These are phyloP conservation scores for Noturus placidus DNA, from an alignment of 2,113 vertebrate species.

Conservation along the genomic window DNA sequence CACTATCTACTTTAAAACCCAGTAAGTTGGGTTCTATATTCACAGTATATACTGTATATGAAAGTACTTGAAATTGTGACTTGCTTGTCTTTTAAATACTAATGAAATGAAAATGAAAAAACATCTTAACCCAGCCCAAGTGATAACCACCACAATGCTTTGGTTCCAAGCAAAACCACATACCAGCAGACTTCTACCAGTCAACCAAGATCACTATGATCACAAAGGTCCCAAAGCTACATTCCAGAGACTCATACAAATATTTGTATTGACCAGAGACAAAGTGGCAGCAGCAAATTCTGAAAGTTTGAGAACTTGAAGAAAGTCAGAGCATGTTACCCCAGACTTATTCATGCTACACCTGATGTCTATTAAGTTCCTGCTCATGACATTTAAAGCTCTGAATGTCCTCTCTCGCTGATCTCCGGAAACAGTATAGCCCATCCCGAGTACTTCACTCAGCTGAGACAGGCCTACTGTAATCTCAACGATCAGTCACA, in stretches of 20 bases:
- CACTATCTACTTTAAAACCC: not conserved
- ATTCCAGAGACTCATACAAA: not conserved
- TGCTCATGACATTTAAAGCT: constrained; percentile 12
- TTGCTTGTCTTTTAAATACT: not conserved
- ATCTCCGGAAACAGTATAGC: constrained; percentile 16
- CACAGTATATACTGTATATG: not conserved
- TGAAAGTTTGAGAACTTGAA: not conserved
- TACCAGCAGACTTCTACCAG: not conserved
- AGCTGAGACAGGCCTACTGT: not conserved
- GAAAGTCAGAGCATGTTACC: not conserved
- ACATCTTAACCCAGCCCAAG: not conserved
- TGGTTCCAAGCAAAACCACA: not conserved
- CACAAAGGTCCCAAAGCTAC: not conserved
- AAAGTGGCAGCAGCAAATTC: not conserved
- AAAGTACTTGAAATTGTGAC: not conserved
- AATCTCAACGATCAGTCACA: not conserved
- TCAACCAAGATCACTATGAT: not conserved
- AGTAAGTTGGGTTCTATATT: not conserved
- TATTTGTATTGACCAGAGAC: not conserved
- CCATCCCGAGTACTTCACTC: constrained; percentile 1
- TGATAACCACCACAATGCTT: not conserved
- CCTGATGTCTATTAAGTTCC: constrained; percentile 9
- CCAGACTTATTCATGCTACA: not conserved
- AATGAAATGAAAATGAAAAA: not conserved
- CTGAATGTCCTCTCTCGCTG: not conserved